Evolutionary conservation across 2,113 vertebrate genomes (phyloP), one percentile per base, ranked within the genome.

Genomic region (Lampris incognitus): DNA sequence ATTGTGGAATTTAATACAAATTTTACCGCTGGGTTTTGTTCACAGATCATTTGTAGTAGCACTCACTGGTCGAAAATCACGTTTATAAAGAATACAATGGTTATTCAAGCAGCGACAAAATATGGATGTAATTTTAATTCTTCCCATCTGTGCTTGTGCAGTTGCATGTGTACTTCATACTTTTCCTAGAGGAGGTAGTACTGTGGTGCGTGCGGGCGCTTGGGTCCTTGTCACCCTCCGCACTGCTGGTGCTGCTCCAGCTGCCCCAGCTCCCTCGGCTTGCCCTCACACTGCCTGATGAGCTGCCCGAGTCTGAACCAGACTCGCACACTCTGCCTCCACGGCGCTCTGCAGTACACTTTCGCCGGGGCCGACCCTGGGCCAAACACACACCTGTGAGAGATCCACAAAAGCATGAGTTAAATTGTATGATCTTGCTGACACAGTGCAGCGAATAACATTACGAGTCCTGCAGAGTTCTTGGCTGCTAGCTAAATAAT

Each of bases 221-320:
- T 0, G 94, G 88, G 76, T 97, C 97, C 86, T 95, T 95, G 78
- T 99, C 98, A 44, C 98, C 97, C 0, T 99, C 98, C 0, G 96
- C 93, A 87, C 98, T 99, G 89, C 97, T 98, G 55, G 96, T 92
- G 68, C 97, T 98, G 91, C 98, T 99, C 97, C 98, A 99, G 92
- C 98, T 99, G 56, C 97, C 97, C 97, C 97, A 98, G 91, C 97
- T 98, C 24, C 97, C 97, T 24, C 97, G 94, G 94, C 97, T 98
- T 85, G 96, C 97, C 37, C 97, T 94, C 78, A 98, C 97, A 0
- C 97, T 97, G 60, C 97, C 96, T 0, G 96, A 96, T 0, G 97
- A 98, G 88, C 98, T 98, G 86, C 97, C 94, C 0, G 97, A 98
- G 86, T 99, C 97, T 0, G 98, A 99, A 74, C 98, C 96, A 0